phyloP scores from a whole-genome alignment of 2,888 invertebrate genomes.

The Hirtodrosophila alboralis region DNA sequence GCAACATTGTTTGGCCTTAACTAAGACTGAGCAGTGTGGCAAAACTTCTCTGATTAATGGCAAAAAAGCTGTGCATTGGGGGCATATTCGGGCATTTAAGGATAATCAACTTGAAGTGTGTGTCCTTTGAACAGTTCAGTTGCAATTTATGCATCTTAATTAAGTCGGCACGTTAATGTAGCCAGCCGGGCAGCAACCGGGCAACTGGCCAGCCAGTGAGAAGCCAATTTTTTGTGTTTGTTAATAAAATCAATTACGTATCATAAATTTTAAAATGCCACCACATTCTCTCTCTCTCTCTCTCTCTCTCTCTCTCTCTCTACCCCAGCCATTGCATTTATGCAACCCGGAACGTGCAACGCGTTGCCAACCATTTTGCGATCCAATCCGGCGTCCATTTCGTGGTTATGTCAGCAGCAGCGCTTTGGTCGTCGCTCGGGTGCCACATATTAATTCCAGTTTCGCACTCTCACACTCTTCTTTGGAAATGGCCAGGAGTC shows the following conservation, averaged over 20 bases:
- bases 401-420: conserved; percentile 49
- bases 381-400: conserved; percentile 34
- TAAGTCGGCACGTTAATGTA: conserved; percentile 49
- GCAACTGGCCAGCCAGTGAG: conserved; percentile 40
- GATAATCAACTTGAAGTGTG: conserved; percentile 4
- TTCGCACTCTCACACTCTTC: conserved; percentile 75
- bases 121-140: not conserved
- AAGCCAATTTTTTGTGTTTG: conserved; percentile 66
- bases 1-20: conserved; percentile 41
- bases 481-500: conserved; percentile 4
- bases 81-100: too few relatives aligned
- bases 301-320: too few relatives aligned
- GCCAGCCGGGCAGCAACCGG: conserved; percentile 45
- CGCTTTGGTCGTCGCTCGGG: conserved; percentile 62
- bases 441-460: conserved; percentile 82
- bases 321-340: too few relatives aligned
- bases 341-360: too few relatives aligned
- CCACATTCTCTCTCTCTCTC: too few relatives aligned
- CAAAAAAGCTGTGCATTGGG: not conserved
- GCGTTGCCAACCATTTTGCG: conserved; percentile 14
- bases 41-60: conserved; percentile 34
- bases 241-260: conserved; percentile 77
- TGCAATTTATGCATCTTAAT: conserved; percentile 52
- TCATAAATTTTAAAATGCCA: conserved; percentile 69
- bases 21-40: conserved; percentile 4